phyloP scores from a whole-genome alignment of 2,888 invertebrate species.

The Melanostoma mellinum region DNA sequence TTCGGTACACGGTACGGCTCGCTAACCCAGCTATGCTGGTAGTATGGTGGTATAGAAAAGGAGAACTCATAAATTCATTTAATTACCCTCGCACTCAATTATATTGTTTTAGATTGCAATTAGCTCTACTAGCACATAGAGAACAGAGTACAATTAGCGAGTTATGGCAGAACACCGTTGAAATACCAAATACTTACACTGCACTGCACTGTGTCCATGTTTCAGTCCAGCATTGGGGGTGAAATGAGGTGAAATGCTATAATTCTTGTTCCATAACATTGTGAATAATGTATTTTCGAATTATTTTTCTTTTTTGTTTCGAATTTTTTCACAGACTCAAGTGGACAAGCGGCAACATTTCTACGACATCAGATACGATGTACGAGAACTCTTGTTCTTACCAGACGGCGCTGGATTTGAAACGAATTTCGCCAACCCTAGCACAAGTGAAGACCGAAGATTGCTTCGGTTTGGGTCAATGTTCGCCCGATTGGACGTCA shows the following conservation, averaged over 20 bases:
- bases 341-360: constrained; percentile 78
- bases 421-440: constrained; percentile 85
- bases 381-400: constrained; percentile 97
- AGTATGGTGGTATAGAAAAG: constrained; percentile 21
- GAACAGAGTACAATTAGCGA: constrained; percentile 59
- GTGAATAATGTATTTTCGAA: constrained; percentile 2
- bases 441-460: constrained; percentile 83
- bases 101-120: constrained; percentile 72
- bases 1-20: background rate
- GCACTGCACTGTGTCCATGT: constrained; percentile 57
- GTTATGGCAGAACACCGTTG: constrained; percentile 60
- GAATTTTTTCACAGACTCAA: constrained; percentile 76
- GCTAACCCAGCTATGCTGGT: constrained; percentile 1
- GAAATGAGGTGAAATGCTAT: constrained; percentile 75
- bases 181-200: constrained; percentile 37
- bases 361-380: constrained; percentile 83
- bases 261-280: background rate
- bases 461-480: constrained; percentile 82
- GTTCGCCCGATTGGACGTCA: constrained; percentile 88
- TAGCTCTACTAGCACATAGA: constrained; percentile 50
- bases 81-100: constrained; percentile 73
- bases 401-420: constrained; percentile 91
- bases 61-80: constrained; percentile 70
- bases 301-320: constrained; percentile 4
- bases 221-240: constrained; percentile 63